Evolutionary conservation across 2,797 vertebrate genomes (phyloP), one percentile per base, ranked within the genome.

Genomic region (Mus minutoides): DNA sequence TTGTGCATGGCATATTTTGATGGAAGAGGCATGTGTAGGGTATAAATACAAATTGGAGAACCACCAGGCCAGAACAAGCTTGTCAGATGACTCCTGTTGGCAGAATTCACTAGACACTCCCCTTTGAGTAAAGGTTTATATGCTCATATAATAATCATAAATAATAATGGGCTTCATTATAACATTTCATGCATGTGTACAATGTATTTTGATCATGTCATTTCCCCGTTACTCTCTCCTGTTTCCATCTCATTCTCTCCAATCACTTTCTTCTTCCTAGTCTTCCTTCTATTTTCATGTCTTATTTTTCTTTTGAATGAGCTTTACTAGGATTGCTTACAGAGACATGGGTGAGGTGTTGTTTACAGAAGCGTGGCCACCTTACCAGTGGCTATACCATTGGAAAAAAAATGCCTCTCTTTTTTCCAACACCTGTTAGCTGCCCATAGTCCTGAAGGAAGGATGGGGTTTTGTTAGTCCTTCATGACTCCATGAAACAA

Each of bases 1-100:
- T 98, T 98, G 98, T 97, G 92, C 77, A 14, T 98, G 98, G 97
- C 98, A 98, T 98, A 98, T 98, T 98, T 98, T 98, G 98, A 98
- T 98, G 97, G 98, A 98, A 97, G 98, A 98, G 98, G 96, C 95
- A 49, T 97, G 94, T 82, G 49, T 83, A 94, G 97, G 97, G 97
- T 98, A 98, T 98, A 97, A 97, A 97, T 95, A 96, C 94, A 95
- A 97, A 94, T 56, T 92, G 96, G 83, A 98, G 91, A 94, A 76
- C 79, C 60, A 95, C 78, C 86, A 94, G 92, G 92, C 76, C 49
- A 75, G 78, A 58, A 52, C 54, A 82, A 34, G 56, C 92, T 93
- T 69, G 56, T 96, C 91, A 95, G 73, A 54, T 92, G 76, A 97
- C 73, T 96, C 60, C 73, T 26, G 43, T 82, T 92, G 83, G 71